Conservation (phyloP, 2,797 vertebrate genomes). For the Catostomus latipinnis region DNA sequence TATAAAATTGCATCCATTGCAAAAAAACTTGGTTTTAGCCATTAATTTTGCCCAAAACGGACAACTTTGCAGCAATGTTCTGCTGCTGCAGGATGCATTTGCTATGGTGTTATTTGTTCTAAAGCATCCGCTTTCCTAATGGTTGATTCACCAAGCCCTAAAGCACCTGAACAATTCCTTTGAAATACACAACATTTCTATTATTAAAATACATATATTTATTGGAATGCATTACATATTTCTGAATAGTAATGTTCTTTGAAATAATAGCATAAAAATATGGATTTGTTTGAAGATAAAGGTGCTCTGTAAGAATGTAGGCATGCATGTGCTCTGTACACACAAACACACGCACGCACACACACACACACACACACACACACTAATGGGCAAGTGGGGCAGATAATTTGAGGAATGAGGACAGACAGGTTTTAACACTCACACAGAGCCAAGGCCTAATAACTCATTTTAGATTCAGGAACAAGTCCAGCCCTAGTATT, state of each 20-base stretch:
- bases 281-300: too few species aligned
- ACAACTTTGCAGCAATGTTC: conserved; percentile 10
- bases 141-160: neutral
- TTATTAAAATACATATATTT: neutral
- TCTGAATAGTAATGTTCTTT: neutral
- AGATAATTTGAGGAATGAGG: neutral
- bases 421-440: neutral
- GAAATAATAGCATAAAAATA: too few species aligned
- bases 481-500: too few species aligned
- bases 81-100: neutral
- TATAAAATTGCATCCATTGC: neutral
- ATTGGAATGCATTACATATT: neutral
- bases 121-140: conserved; percentile 1
- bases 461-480: neutral
- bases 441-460: neutral
- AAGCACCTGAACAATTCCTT: conserved; percentile 5
- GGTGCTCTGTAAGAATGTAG: too few species aligned
- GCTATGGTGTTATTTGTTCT: conserved; percentile 22
- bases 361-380: neutral
- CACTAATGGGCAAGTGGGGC: neutral
- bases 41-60: neutral
- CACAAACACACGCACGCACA: neutral
- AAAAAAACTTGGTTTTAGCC: neutral
- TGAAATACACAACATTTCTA: neutral
- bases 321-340: too few species aligned